These are phyloP conservation scores for Chiloscyllium plagiosum DNA, from an alignment of 2,113 vertebrate genomes.

Conservation along the genomic window DNA sequence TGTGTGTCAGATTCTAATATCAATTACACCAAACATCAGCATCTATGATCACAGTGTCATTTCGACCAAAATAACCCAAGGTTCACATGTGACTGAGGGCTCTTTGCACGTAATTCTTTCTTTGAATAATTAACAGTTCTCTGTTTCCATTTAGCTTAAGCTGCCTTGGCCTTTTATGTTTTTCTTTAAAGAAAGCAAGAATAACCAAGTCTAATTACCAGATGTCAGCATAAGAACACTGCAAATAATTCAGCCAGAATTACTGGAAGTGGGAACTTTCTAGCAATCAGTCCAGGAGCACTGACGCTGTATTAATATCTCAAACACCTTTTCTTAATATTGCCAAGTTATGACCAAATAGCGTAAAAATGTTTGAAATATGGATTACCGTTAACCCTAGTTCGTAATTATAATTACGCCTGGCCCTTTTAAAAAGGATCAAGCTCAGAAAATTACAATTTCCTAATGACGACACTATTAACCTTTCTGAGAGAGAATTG, in stretches of 20 bases:
- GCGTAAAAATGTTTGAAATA: background rate
- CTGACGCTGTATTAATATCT: background rate
- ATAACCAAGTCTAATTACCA: conserved; percentile 31
- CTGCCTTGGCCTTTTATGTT: conserved; percentile 29
- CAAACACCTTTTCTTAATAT: background rate
- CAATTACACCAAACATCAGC: background rate
- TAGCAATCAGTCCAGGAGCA: background rate
- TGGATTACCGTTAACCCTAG: background rate
- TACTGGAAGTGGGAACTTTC: conserved; percentile 7
- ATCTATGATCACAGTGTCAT: background rate
- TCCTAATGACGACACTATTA: background rate
- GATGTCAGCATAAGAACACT: background rate
- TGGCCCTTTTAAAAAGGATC: background rate
- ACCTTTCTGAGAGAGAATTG: background rate
- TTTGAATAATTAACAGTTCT: conserved; percentile 30
- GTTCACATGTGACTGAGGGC: background rate
- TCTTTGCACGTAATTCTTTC: background rate
- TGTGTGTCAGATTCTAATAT: conserved; percentile 23
- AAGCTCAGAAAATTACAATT: background rate
- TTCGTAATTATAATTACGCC: background rate
- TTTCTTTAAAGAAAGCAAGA: conserved; percentile 29
- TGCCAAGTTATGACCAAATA: background rate
- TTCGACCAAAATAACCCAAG: conserved; percentile 18
- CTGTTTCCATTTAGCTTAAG: conserved; percentile 35
- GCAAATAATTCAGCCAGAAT: conserved; percentile 20